phyloP scores from a whole-genome alignment of 2,888 invertebrate species.

The Bibio marci region DNA sequence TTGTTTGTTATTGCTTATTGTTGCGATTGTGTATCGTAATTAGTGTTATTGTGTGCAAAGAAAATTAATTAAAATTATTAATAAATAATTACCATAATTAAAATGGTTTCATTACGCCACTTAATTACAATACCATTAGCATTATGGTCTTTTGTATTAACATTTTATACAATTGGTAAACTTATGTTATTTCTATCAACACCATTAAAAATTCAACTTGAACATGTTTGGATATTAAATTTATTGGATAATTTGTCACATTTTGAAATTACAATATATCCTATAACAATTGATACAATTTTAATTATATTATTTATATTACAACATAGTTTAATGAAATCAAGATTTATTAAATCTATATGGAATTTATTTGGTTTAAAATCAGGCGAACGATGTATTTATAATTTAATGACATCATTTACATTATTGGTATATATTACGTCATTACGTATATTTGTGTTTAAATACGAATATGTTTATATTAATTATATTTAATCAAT shows the following conservation, averaged over 20 bases:
- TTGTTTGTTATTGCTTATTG: too few species aligned
- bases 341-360: conserved; percentile 28
- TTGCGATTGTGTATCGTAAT: too few species aligned
- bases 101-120: conserved; percentile 20
- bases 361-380: conserved; percentile 28
- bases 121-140: conserved; percentile 23
- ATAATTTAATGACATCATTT: conserved; percentile 30
- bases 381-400: conserved; percentile 31
- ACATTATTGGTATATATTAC: conserved; percentile 26
- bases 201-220: conserved; percentile 23
- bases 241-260: conserved; percentile 23
- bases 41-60: too few species aligned
- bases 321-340: conserved; percentile 39
- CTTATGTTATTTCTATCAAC: conserved; percentile 37
- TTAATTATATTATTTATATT: conserved; percentile 35
- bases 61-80: too few species aligned
- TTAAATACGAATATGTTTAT: conserved; percentile 17
- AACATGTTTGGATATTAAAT: conserved; percentile 23
- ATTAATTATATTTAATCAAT: conserved; percentile 5
- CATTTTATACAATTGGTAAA: conserved; percentile 34
- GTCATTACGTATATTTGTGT: background rate
- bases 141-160: conserved; percentile 29
- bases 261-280: conserved; percentile 24
- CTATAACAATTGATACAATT: conserved; percentile 30
- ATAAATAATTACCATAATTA: too few species aligned